A percentile compares a stretch with the other conserved stretches of the same genome.
Evolutionary conservation across 1,140 invertebrate genomes (phyloP).

Genomic region (Pachyrhynchus sulphureomaculatus): DNA sequence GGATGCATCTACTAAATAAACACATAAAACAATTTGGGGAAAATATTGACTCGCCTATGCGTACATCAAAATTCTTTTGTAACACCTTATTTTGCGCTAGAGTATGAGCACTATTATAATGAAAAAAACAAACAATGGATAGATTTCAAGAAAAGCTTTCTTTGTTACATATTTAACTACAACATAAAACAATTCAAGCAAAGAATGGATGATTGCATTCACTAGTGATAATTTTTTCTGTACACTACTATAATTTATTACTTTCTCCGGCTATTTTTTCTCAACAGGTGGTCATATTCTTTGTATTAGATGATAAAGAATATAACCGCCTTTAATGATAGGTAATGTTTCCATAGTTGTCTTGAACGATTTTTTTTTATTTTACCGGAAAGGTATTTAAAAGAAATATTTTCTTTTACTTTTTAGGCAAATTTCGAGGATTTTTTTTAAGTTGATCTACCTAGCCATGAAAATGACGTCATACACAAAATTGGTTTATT

Average conservation of each 20-base stretch:
- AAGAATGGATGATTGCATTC: conserved; percentile 21
- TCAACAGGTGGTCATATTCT: no score
- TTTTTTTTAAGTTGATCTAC: no score
- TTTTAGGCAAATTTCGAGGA: no score
- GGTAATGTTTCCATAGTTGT: no score
- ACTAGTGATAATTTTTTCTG: conserved; percentile 6
- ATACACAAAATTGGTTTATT: no score
- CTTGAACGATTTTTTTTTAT: no score
- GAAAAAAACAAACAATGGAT: conserved; percentile 3
- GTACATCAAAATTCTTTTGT: conserved; percentile 21
- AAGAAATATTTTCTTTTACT: no score
- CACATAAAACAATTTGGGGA: conserved; percentile 22
- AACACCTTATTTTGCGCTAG: conserved; percentile 19
- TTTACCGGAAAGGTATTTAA: no score
- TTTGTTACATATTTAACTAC: conserved; percentile 34
- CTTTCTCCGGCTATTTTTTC: no score
- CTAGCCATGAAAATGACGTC: no score
- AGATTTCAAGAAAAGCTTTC: conserved; percentile 33
- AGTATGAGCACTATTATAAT: conserved; percentile 9
- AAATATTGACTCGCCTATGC: conserved; percentile 24
- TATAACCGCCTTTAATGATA: no score
- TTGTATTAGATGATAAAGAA: no score
- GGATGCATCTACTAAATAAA: conserved; percentile 15
- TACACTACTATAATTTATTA: conserved; percentile 9
- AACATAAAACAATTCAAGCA: conserved; percentile 22